Percentiles rank a stretch among this genome's conserved stretches.
phyloP scores from a whole-genome alignment of 35 echinoderm and acorn worm species.

The Stichopus chloronotus region DNA sequence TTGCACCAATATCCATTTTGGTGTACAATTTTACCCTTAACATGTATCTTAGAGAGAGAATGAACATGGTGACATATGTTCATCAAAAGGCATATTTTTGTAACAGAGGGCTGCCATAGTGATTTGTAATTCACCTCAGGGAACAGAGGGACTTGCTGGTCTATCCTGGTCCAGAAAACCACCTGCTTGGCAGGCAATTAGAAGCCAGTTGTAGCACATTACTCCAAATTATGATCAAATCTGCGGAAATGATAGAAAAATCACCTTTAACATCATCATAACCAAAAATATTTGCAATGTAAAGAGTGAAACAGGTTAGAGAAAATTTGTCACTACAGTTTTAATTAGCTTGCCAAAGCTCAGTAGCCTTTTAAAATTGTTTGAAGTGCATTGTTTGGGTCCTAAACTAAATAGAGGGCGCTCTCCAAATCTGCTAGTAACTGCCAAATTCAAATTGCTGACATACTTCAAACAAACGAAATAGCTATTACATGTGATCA shows the following conservation, averaged over 20 bases:
- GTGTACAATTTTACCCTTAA: background rate
- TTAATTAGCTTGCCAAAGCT: background rate
- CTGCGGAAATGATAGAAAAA: background rate
- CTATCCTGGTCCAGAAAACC: background rate
- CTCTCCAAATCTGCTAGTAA: background rate
- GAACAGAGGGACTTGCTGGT: background rate
- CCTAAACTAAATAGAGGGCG: background rate
- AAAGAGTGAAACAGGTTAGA: background rate
- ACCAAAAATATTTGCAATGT: background rate
- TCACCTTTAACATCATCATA: background rate
- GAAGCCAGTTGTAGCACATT: background rate
- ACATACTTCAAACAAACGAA: background rate
- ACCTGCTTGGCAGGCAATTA: background rate
- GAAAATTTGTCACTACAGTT: background rate
- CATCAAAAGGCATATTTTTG: background rate
- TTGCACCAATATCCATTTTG: background rate
- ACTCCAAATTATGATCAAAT: background rate
- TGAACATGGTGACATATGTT: background rate
- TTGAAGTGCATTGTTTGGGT: background rate
- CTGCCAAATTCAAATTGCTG: slow-evolving; percentile 29
- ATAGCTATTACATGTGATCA: background rate
- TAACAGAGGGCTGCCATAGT: background rate
- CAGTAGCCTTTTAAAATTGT: background rate
- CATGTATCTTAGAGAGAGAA: background rate
- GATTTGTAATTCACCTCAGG: slow-evolving; percentile 11